Evolutionary conservation across 1,140 invertebrate genomes (phyloP), one percentile per base, ranked within the genome.

Genomic region (Ceratina japonica): DNA sequence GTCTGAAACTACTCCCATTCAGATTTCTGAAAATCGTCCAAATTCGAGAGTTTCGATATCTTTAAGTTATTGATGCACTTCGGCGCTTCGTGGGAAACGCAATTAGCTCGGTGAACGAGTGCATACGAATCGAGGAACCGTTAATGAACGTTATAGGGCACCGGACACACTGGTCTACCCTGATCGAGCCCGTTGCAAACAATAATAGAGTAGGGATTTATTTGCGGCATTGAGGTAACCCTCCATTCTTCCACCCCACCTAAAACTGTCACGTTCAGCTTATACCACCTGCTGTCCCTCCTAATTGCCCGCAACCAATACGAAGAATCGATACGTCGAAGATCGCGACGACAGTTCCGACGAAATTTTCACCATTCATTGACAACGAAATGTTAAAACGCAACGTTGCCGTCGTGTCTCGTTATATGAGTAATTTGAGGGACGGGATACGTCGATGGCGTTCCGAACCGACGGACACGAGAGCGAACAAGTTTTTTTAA

Each of bases 261-360:
- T 79, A 89, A 89, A 90, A 85, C 89, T 90, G 90, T 91, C 90
- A 91, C 68, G 74, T 77, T 80, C 90, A 91, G 90, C 62, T 76
- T 78, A 44, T 44, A 86, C 83, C 88, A 72, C 88, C 90, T 80
- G 80, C 80, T 69, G 88, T 64, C 77, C 75, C 66, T 52, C 63
- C 81, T 89, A 90, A 91, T 90, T 87, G 85, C 85, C 77, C 56
- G 49, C 70, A 37, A 44, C 61, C 73, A 49, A 72, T 58, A 59
- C 58, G 12, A 80, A 75, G 49, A 59, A 83, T 81, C 78, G 75
- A 87, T 86, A 82, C 56, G 49, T 86, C 74, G 49, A 75, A 76
- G 18, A 61, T 16, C 69, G 10, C 1, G 37, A 61, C 1, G 37
- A 61, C 13, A 37, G 80, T 83, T n/a, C 15, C 15, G 10, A 27